Evolutionary conservation across 2,797 vertebrate genomes (phyloP).

Genomic region (Alca torda): DNA sequence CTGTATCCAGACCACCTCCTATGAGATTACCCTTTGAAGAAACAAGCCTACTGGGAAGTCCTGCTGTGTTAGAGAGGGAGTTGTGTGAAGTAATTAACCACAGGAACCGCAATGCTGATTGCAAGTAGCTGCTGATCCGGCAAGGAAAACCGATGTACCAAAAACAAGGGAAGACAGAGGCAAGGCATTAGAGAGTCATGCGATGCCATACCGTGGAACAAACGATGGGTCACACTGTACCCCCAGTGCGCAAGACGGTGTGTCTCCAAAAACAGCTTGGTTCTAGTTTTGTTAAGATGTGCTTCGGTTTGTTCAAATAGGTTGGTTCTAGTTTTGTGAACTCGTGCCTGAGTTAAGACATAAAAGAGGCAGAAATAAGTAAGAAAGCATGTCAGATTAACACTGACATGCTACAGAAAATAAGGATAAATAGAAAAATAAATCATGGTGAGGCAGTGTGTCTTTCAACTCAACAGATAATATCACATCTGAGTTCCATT

Average conservation of each 20-base stretch:
- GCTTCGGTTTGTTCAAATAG: neutral
- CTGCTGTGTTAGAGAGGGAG: neutral
- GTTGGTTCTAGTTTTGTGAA: neutral
- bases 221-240: neutral
- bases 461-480: neutral
- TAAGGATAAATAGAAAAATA: neutral
- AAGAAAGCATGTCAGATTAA: neutral
- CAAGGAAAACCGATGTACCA: neutral
- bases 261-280: neutral
- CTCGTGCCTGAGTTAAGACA: neutral
- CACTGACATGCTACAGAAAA: neutral
- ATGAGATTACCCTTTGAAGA: constrained; percentile 49
- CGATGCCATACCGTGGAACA: neutral
- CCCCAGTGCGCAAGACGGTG: neutral
- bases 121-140: neutral
- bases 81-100: constrained; percentile 7
- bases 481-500: neutral
- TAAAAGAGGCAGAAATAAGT: neutral
- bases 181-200: neutral
- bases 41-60: constrained; percentile 42
- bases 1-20: constrained; percentile 46
- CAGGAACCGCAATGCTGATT: constrained; percentile 7
- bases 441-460: neutral
- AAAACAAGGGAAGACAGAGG: neutral
- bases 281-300: neutral